These are phyloP conservation scores for Hartigia nigra DNA, from an alignment of 2,888 invertebrate genomes.

Conservation along the genomic window DNA sequence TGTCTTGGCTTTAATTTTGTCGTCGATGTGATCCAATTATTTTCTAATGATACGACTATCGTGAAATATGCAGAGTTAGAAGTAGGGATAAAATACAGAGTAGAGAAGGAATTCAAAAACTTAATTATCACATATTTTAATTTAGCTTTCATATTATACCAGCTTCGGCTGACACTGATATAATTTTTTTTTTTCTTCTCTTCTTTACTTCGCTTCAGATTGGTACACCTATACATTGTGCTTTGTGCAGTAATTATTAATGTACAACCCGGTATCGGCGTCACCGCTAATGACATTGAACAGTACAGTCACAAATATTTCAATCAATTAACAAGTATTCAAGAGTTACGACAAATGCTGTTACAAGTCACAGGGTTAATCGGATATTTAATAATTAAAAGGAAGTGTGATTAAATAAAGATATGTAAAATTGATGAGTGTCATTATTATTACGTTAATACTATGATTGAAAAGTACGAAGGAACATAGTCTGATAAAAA, in stretches of 20 bases:
- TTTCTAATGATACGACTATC: neutral
- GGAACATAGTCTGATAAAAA: neutral
- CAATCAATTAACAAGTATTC: neutral
- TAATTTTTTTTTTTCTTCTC: no score
- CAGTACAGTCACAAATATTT: neutral
- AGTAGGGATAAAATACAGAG: neutral
- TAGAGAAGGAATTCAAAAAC: neutral
- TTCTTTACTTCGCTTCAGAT: no score
- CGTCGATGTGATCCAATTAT: neutral
- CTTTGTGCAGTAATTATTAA: neutral
- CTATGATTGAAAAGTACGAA: neutral
- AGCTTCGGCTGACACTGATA: no score
- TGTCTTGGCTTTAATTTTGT: neutral
- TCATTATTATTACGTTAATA: neutral
- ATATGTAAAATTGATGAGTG: neutral
- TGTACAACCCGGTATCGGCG: neutral
- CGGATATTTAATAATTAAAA: neutral
- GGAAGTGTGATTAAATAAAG: neutral
- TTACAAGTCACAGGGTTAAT: neutral
- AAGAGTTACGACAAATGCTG: neutral
- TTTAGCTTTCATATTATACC: no score
- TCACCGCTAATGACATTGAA: neutral
- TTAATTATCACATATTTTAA: neutral
- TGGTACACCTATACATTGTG: neutral
- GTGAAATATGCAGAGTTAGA: neutral